Base-by-base conservation (phyloP, 2,797 vertebrate species). In the Oophaga sylvatica region DNA sequence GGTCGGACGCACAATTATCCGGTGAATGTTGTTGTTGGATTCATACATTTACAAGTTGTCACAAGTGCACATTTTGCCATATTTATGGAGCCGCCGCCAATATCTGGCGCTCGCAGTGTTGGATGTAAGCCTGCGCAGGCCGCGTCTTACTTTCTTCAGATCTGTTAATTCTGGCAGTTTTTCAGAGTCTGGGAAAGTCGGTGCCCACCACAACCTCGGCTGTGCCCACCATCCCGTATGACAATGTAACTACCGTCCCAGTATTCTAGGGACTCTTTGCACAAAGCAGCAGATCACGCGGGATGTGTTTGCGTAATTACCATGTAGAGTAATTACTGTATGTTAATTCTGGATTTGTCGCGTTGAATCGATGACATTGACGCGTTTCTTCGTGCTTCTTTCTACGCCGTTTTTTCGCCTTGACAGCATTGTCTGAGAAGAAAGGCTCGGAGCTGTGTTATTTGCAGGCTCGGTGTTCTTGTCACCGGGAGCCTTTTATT, bases 371-470 rank as follows among this genome's bases (percentile, higher is more conserved):
- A 79, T 88, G 76, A 80, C 67, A 62, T 84, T 77, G 81, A 87
- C 71, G 29, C 75, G 8, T 20, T 78, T 75, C 86, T n/a, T 11
- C 62, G n/a, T 35, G n/a, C 68, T 81, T 71, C 48, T 75, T 56
- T 53, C 26, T n/a, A 15, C 11, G 56, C 59, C 17, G 78, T 76
- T 82, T 79, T 48, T n/a, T 26, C 53, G n/a, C 10, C 67, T 22
- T 83, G 86, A 77, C 86, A 83, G 73, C 80, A 78, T 83, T 87
- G 86, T 83, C 12, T 88, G 65, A 48, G 45, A 67, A 77, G 71
- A 73, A 76, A 60, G 7, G 57, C 35, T 59, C 13, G 15, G 45
- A 68, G 17, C 26, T 26, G 48, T 76, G 9, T 79, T 81, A 65
- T 81, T 70, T 45, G 57, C 76, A 60, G 35, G 20, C 83, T 26